These are phyloP conservation scores for Macquaria ambigua DNA, from an alignment of 2,113 vertebrate species.

Conservation along the genomic window DNA sequence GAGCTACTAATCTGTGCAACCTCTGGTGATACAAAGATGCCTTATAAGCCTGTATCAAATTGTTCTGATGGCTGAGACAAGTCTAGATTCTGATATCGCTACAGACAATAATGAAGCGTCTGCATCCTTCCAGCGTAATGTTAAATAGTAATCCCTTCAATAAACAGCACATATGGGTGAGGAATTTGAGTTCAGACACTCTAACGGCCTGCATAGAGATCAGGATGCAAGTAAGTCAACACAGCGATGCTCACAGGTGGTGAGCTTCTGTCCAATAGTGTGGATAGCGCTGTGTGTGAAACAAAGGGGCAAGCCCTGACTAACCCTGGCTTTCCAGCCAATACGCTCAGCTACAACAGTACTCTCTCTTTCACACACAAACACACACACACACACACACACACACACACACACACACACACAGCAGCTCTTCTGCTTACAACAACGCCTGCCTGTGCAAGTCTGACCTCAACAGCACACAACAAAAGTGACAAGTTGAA, in stretches of 20 bases:
- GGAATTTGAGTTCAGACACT: not conserved
- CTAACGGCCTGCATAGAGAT: not conserved
- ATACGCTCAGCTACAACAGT: slow-evolving; percentile 45
- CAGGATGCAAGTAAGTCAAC: slow-evolving; percentile 12
- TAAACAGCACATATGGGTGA: not conserved
- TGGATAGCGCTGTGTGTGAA: slow-evolving; percentile 38
- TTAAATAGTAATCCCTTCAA: slow-evolving; percentile 15
- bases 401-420: too few relatives aligned
- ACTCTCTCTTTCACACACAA: too few relatives aligned
- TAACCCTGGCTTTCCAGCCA: slow-evolving; percentile 40
- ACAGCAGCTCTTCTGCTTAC: slow-evolving; percentile 32
- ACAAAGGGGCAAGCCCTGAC: slow-evolving; percentile 53
- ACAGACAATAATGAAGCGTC: not conserved
- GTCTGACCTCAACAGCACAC: slow-evolving; percentile 64
- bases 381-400: too few relatives aligned
- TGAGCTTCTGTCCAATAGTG: slow-evolving; percentile 11
- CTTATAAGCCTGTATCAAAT: slow-evolving; percentile 14
- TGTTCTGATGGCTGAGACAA: not conserved
- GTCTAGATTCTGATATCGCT: slow-evolving; percentile 4
- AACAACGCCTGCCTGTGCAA: slow-evolving; percentile 58
- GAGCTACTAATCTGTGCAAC: slow-evolving; percentile 20
- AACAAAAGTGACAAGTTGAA: slow-evolving; percentile 55
- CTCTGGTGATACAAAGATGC: slow-evolving; percentile 25
- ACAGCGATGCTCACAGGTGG: slow-evolving; percentile 34
- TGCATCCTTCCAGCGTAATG: not conserved